phyloP scores from a whole-genome alignment of 2,888 invertebrate genomes.

The Tiliacea aurago region DNA sequence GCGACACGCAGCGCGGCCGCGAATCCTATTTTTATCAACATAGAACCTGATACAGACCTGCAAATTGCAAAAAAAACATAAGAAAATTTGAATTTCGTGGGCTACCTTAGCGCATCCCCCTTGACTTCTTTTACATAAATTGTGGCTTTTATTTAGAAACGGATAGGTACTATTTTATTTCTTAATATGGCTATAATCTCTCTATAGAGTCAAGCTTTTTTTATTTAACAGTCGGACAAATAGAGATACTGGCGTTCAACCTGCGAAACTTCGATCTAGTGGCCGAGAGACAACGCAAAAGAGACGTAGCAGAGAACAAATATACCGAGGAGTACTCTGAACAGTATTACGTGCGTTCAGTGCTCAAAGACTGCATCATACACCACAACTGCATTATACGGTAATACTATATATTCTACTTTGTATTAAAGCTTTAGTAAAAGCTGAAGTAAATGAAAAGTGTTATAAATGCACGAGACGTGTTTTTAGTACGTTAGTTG shows the following conservation, averaged over 20 bases:
- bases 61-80: no score
- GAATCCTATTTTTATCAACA: no score
- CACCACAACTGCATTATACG: slow-evolving; percentile 86
- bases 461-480: slow-evolving; percentile 43
- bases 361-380: slow-evolving; percentile 83
- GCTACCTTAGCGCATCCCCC: no score
- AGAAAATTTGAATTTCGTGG: no score
- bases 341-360: slow-evolving; percentile 70
- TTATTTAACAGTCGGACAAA: slow-evolving; percentile 85
- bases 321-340: slow-evolving; percentile 61
- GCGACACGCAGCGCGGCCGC: no score
- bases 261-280: slow-evolving; percentile 82
- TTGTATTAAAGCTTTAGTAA: slow-evolving; percentile 42
- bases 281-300: slow-evolving; percentile 75
- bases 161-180: background rate
- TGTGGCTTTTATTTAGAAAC: background rate
- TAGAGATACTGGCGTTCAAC: slow-evolving; percentile 86
- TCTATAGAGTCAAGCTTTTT: slow-evolving; percentile 19
- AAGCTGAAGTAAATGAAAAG: slow-evolving; percentile 48
- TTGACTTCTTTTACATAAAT: background rate
- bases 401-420: slow-evolving; percentile 69
- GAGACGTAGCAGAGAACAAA: slow-evolving; percentile 66
- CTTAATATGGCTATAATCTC: background rate
- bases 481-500: slow-evolving; percentile 34
- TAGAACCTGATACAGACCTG: no score